phyloP scores from a whole-genome alignment of 2,113 vertebrate genomes.

The Sander lucioperca region DNA sequence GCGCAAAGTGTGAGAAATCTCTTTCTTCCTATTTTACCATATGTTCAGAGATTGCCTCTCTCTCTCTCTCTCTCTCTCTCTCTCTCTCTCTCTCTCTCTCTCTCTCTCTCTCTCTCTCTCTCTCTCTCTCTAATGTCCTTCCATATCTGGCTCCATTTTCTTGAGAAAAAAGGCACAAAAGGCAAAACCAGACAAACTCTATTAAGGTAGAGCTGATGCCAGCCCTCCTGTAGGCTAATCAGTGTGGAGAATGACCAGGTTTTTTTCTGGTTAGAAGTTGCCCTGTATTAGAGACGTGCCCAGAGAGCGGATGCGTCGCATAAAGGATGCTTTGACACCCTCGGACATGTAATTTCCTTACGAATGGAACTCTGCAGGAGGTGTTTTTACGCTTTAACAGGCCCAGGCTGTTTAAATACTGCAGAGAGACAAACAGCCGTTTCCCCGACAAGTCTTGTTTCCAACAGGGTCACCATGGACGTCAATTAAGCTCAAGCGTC shows the following conservation, averaged over 20 bases:
- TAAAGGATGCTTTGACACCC: slow-evolving; percentile 24
- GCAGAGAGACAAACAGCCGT: slow-evolving; percentile 15
- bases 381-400: slow-evolving; percentile 10
- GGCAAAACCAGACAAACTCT: neutral
- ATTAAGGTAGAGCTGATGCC: neutral
- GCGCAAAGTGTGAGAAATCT: neutral
- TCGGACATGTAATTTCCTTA: slow-evolving; percentile 33
- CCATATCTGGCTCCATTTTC: neutral
- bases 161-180: neutral
- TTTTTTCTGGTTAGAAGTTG: neutral
- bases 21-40: neutral
- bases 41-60: neutral
- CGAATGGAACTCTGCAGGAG: slow-evolving; percentile 44
- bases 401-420: slow-evolving; percentile 25
- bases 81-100: too few relatives aligned
- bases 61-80: too few relatives aligned
- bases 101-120: too few relatives aligned
- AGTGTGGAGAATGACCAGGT: neutral
- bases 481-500: neutral
- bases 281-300: neutral
- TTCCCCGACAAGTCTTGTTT: neutral
- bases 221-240: neutral
- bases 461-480: neutral
- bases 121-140: neutral
- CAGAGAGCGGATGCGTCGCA: slow-evolving; percentile 7